Conservation (phyloP, 2,113 vertebrate species). For the Melanostigma gelatinosum region DNA sequence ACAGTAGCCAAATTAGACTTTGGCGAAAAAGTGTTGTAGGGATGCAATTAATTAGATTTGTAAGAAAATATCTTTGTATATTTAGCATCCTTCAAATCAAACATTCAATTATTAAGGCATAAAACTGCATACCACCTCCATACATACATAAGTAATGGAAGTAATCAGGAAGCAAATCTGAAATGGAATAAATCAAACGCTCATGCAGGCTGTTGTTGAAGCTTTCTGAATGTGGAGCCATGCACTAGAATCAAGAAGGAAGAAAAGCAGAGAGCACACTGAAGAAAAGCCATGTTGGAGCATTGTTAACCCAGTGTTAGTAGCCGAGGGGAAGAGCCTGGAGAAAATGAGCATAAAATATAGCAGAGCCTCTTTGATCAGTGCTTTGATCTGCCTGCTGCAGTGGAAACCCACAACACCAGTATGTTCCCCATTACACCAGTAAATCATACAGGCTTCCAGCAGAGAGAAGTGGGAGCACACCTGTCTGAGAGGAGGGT, state of each 20-base stretch:
- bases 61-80: background rate
- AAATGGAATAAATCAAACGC: constrained; percentile 29
- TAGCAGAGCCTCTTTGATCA: constrained; percentile 39
- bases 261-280: background rate
- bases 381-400: constrained; percentile 43
- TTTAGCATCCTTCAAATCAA: background rate
- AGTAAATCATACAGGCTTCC: constrained; percentile 33
- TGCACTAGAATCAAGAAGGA: background rate
- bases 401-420: constrained; percentile 47
- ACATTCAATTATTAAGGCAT: background rate
- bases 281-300: background rate
- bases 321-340: constrained; percentile 19
- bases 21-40: background rate
- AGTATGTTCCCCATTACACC: constrained; percentile 27
- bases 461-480: constrained; percentile 18
- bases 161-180: constrained; percentile 30
- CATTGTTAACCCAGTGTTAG: background rate
- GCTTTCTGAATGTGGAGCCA: background rate
- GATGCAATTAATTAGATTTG: background rate
- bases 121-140: background rate
- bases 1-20: background rate
- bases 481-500: constrained; percentile 20
- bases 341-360: constrained; percentile 6
- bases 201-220: background rate
- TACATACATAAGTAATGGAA: constrained; percentile 3